These are phyloP conservation scores for Pavo muticus DNA, from an alignment of 2,113 vertebrate species.

Conservation along the genomic window DNA sequence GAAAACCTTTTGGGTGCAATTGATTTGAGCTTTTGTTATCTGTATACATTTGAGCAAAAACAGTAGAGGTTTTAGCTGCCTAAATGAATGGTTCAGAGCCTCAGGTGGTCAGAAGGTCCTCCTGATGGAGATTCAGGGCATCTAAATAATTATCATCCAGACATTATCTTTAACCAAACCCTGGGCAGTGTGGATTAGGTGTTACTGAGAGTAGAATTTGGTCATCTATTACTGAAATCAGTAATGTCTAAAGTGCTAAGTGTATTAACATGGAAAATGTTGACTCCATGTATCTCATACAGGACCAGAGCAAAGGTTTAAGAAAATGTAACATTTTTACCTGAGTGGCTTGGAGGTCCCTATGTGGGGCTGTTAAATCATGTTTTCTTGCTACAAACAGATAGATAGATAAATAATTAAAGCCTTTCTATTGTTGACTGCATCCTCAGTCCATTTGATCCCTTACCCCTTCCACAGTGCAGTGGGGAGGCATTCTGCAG, in stretches of 20 bases:
- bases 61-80: neutral
- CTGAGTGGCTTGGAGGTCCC: constrained; percentile 44
- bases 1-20: neutral
- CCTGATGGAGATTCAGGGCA: neutral
- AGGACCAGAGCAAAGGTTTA: constrained; percentile 31
- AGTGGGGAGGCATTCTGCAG: neutral
- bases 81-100: neutral
- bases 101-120: neutral
- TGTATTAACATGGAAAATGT: neutral
- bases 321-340: constrained; percentile 54
- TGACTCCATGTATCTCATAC: neutral
- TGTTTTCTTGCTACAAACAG: neutral
- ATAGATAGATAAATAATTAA: constrained; percentile 16
- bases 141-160: neutral
- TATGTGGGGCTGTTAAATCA: neutral
- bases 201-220: neutral
- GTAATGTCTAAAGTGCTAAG: neutral
- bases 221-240: neutral
- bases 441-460: neutral
- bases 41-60: neutral
- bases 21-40: neutral
- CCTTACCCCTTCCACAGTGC: neutral
- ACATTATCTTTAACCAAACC: neutral
- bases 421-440: neutral
- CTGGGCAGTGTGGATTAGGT: neutral